Evolutionary conservation across 2,113 vertebrate genomes (phyloP), one percentile per base, ranked within the genome.

Genomic region (Megaceryle torquata): DNA sequence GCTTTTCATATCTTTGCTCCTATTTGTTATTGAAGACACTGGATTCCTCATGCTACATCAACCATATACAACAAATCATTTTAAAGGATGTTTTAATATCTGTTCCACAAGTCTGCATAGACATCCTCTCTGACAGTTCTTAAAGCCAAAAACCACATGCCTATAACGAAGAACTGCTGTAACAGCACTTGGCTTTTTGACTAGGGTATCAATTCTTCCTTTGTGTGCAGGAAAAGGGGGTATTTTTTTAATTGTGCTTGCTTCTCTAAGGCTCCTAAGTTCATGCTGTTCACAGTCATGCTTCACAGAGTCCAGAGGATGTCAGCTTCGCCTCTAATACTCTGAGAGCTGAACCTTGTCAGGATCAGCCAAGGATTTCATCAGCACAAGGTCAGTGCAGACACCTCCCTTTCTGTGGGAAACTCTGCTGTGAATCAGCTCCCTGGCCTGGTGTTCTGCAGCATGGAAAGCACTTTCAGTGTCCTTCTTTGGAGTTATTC

Each of bases 361-460:
- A 2, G 64, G 70, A 95, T 96, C 91, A 96, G 88, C 51, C 72
- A 82, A 94, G 92, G 93, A 88, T 94, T 96, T 97, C 84, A 96
- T 79, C 87, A 92, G 77, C 82, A 51, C 93, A 96, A 97, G 95
- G 93, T 96, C 96, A 92, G 33, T 9, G 51, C 53, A 51, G 77
- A 64, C 80, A 61, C n/a, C 56, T 91, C 82, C 77, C 82, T 94
- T 97, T 93, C 97, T 94, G 88, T 92, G 91, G 83, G 96, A 88
- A 95, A 39, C 35, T 82, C 65, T 64, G 74, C 87, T 59, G 71
- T 31, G 72, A 84, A 94, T 69, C 44, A 4, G 48, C 76, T 92
- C 56, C 56, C 77, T 33, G 57, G 37, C 64, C 77, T 43, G 31
- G 26, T 60, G 74, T 59, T 88, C 88, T 75, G 92, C 79, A 79